These are phyloP conservation scores for Bombus sibiricus DNA, from an alignment of 1,140 invertebrate species.

Conservation along the genomic window DNA sequence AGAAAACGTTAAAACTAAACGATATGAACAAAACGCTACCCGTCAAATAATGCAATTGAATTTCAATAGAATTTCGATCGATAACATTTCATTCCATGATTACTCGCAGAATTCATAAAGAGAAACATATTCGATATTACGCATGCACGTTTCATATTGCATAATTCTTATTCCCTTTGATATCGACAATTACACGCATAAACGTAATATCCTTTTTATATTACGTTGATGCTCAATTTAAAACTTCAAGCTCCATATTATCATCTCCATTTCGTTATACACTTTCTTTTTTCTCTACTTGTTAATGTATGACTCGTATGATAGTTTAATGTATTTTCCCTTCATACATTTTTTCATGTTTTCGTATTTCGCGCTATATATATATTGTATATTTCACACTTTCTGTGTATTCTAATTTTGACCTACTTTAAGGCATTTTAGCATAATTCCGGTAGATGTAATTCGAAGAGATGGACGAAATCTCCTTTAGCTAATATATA, in stretches of 20 bases:
- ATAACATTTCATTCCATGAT: not conserved
- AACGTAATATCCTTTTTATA: not conserved
- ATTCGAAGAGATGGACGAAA: not conserved
- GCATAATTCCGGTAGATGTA: not conserved
- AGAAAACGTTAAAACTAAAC: no score
- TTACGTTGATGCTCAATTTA: not conserved
- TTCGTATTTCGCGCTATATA: not conserved
- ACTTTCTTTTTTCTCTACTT: not conserved
- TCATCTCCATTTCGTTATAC: not conserved
- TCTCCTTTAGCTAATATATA: not conserved
- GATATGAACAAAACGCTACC: no score
- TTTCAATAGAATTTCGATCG: not conserved
- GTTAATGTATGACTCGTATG: not conserved
- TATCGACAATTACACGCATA: not conserved
- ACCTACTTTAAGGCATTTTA: slow-evolving; percentile 10
- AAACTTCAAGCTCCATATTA: not conserved
- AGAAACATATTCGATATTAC: not conserved
- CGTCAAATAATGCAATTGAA: not conserved
- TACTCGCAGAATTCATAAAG: not conserved
- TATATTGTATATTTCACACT: no score
- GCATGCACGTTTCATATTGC: slow-evolving; percentile 14
- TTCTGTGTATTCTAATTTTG: slow-evolving; percentile 20
- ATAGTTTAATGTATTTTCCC: not conserved
- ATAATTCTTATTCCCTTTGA: not conserved
- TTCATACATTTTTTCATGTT: not conserved